These are phyloP conservation scores for Amniataba percoides DNA, from an alignment of 2,797 vertebrate species.

Conservation along the genomic window DNA sequence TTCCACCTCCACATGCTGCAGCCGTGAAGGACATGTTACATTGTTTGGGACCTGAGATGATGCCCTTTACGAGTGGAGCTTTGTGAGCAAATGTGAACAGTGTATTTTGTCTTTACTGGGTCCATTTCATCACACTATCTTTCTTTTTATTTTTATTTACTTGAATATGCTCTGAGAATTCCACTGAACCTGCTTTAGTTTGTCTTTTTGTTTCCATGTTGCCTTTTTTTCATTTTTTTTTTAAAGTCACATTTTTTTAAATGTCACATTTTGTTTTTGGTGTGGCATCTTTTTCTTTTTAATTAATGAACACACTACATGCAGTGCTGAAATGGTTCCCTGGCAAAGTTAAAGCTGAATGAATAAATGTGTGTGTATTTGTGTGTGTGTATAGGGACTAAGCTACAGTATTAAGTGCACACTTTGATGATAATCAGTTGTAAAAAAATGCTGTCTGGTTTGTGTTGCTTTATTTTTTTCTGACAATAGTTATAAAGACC, in stretches of 20 bases:
- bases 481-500: slow-evolving; percentile 64
- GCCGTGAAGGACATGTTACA: slow-evolving; percentile 27
- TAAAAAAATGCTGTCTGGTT: slow-evolving; percentile 59
- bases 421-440: slow-evolving; percentile 73
- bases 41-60: slow-evolving; percentile 26
- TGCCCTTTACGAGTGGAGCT: slow-evolving; percentile 22
- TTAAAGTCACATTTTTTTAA: slow-evolving; percentile 21
- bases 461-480: slow-evolving; percentile 67
- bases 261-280: slow-evolving; percentile 28
- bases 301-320: slow-evolving; percentile 38
- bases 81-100: slow-evolving; percentile 65
- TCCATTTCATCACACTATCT: slow-evolving; percentile 54
- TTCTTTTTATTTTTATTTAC: slow-evolving; percentile 65
- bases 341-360: slow-evolving; percentile 46
- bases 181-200: slow-evolving; percentile 68
- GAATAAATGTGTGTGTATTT: slow-evolving; percentile 11
- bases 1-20: slow-evolving; percentile 56
- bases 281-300: slow-evolving; percentile 23
- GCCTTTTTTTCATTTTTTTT: slow-evolving; percentile 53
- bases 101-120: slow-evolving; percentile 37
- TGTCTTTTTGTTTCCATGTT: slow-evolving; percentile 57
- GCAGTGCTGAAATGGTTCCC: slow-evolving; percentile 61
- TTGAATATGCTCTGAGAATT: slow-evolving; percentile 76
- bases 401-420: slow-evolving; percentile 80
- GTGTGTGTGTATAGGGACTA: slow-evolving; percentile 56